Evolutionary conservation across 1,140 invertebrate genomes (phyloP).

Genomic region (Drosophila malerkotliana): DNA sequence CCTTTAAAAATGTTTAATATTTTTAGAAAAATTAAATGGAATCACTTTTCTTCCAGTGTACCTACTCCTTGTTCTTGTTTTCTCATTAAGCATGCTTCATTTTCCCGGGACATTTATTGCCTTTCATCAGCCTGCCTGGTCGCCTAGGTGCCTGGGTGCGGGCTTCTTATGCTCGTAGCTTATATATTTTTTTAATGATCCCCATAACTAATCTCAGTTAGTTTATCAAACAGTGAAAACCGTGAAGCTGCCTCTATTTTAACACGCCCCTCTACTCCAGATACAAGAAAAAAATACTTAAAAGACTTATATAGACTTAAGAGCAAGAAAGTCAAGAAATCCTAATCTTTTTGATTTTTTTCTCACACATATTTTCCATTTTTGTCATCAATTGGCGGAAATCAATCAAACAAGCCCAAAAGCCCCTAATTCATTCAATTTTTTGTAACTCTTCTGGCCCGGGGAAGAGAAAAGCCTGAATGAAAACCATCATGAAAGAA

Average conservation of each 20-base stretch:
- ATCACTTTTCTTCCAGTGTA: neutral
- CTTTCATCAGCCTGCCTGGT: constrained; percentile 36
- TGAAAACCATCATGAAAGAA: constrained; percentile 25
- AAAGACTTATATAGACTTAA: too few species aligned
- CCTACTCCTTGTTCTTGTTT: constrained; percentile 26
- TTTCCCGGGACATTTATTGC: constrained; percentile 67
- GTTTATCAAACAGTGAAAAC: constrained; percentile 55
- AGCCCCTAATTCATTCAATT: neutral
- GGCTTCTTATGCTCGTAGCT: constrained; percentile 19
- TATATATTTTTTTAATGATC: constrained; percentile 16
- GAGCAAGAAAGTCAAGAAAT: neutral
- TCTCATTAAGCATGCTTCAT: constrained; percentile 68
- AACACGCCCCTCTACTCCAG: neutral
- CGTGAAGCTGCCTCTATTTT: constrained; percentile 1
- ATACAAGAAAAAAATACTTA: neutral
- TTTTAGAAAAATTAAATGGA: too few species aligned
- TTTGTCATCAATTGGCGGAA: constrained; percentile 27
- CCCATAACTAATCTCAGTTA: constrained; percentile 56
- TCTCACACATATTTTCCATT: constrained; percentile 22
- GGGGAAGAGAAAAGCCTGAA: constrained; percentile 43
- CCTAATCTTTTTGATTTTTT: constrained; percentile 10
- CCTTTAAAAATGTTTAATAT: too few species aligned
- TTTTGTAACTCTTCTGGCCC: neutral
- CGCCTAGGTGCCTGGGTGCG: neutral
- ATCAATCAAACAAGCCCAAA: constrained; percentile 23